These are phyloP conservation scores for Amblyraja radiata DNA, from an alignment of 2,797 vertebrate genomes.

Conservation along the genomic window DNA sequence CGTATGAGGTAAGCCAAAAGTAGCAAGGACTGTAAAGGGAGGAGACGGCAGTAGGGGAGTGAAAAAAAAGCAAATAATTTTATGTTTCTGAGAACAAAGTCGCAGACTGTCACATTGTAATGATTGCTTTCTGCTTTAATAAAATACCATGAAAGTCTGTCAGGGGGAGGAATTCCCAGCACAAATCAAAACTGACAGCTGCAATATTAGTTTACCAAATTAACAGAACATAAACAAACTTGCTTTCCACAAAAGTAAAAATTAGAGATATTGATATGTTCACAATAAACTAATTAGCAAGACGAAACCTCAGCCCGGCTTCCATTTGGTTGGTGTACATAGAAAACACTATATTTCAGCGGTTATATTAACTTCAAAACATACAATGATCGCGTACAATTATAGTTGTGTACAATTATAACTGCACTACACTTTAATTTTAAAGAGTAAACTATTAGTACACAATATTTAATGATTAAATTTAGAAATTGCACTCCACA, in stretches of 20 bases:
- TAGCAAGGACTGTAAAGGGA: constrained; percentile 77
- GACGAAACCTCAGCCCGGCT: neutral
- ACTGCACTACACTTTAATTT: neutral
- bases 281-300: constrained; percentile 28
- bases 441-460: neutral
- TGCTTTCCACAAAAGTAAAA: neutral
- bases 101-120: neutral
- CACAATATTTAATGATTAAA: constrained; percentile 1
- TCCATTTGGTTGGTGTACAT: neutral
- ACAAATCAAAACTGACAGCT: constrained; percentile 39
- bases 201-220: constrained; percentile 34
- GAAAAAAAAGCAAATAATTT: neutral
- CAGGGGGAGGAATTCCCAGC: constrained; percentile 26
- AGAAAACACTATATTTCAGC: constrained; percentile 24
- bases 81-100: constrained; percentile 32
- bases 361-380: constrained; percentile 15
- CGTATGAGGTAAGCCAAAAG: constrained; percentile 92
- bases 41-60: neutral
- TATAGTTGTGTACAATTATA: neutral
- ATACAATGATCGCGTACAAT: neutral
- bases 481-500: neutral
- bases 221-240: constrained; percentile 47
- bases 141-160: constrained; percentile 25
- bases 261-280: constrained; percentile 31
- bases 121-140: constrained; percentile 29